Percentiles rank a stretch among this genome's conserved stretches.
These are phyloP conservation scores for Ichneumon xanthorius DNA, from an alignment of 2,888 invertebrate species.

Conservation along the genomic window DNA sequence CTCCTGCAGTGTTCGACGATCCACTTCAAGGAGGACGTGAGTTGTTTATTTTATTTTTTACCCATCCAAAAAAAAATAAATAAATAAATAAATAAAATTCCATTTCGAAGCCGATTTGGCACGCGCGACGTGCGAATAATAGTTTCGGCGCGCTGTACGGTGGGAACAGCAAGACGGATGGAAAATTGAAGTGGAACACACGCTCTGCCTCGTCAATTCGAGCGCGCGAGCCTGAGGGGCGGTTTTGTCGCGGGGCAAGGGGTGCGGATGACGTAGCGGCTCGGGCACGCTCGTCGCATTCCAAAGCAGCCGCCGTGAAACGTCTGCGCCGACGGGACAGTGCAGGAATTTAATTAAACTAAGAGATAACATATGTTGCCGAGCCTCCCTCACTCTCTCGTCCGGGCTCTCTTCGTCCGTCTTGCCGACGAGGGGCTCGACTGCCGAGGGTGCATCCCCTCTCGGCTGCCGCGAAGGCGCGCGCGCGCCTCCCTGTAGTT, in stretches of 20 bases:
- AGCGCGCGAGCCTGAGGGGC: conserved; percentile 2
- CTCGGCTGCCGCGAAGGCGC: conserved; percentile 39
- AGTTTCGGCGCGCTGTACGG: not conserved
- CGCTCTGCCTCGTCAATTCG: conserved; percentile 22
- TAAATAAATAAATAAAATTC: conserved; percentile 50
- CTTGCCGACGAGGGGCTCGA: conserved; percentile 65
- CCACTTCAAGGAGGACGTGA: conserved; percentile 98
- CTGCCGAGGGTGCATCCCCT: conserved; percentile 73
- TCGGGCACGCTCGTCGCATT: conserved; percentile 72
- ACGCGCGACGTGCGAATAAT: conserved; percentile 9
- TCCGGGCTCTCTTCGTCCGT: conserved; percentile 41
- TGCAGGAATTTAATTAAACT: conserved; percentile 89
- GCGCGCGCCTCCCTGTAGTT: conserved; percentile 77
- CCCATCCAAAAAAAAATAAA: not conserved
- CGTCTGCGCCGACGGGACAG: conserved; percentile 72
- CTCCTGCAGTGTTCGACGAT: conserved; percentile 98
- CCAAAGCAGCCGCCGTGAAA: conserved; percentile 74
- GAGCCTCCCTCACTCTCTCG: conserved; percentile 60
- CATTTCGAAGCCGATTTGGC: conserved; percentile 23
- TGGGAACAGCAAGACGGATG: conserved; percentile 43
- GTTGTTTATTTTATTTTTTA: conserved; percentile 76
- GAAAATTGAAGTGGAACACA: conserved; percentile 45
- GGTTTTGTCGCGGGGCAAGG: conserved; percentile 36
- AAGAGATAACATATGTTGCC: conserved; percentile 85
- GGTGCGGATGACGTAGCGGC: conserved; percentile 65